Percentiles rank a stretch among this genome's conserved stretches.
Evolutionary conservation across 2,797 vertebrate genomes (phyloP).

Genomic region (Argyrosomus regius): DNA sequence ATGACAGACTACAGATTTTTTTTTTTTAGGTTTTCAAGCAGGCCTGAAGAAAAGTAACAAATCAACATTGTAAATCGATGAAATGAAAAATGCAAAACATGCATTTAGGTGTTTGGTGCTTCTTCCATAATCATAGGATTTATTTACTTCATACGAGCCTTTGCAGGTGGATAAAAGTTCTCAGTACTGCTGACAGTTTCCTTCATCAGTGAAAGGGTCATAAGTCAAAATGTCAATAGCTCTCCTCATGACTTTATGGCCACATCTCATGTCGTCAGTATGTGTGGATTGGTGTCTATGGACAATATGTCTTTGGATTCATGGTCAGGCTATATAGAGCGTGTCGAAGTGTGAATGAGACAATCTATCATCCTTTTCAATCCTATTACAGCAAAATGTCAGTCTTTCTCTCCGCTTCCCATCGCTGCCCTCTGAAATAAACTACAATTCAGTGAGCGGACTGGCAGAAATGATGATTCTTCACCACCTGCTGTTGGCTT

Average conservation of each 20-base stretch:
- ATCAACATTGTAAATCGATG: slow-evolving; percentile 3
- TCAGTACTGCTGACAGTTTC: background rate
- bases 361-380: slow-evolving; percentile 76
- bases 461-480: slow-evolving; percentile 38
- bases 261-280: slow-evolving; percentile 31
- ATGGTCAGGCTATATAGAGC: slow-evolving; percentile 69
- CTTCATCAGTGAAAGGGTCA: slow-evolving; percentile 12
- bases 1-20: background rate
- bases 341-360: slow-evolving; percentile 70
- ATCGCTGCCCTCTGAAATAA: slow-evolving; percentile 52
- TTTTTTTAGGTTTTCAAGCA: slow-evolving; percentile 1
- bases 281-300: slow-evolving; percentile 30
- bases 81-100: background rate
- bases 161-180: background rate
- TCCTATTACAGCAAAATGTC: slow-evolving; percentile 70
- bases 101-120: background rate
- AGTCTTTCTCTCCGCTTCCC: slow-evolving; percentile 58
- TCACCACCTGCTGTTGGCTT: background rate
- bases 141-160: background rate
- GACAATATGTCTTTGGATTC: slow-evolving; percentile 65
- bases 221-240: slow-evolving; percentile 31
- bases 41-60: background rate
- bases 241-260: slow-evolving; percentile 32
- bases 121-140: background rate
- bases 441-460: slow-evolving; percentile 35